phyloP scores from a whole-genome alignment of 2,797 vertebrate genomes.

The Lagodon rhomboides region DNA sequence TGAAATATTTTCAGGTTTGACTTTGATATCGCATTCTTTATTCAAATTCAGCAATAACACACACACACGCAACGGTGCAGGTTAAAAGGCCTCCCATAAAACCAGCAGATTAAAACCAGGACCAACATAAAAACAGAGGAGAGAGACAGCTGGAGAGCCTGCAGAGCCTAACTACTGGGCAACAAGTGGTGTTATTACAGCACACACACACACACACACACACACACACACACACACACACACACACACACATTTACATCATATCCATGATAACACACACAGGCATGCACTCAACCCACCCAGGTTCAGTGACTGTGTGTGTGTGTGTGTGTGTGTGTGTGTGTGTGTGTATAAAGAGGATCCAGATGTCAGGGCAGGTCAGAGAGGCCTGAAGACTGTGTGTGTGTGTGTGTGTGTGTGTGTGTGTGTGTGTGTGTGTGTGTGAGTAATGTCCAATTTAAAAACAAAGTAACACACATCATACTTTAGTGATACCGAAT shows the following conservation, averaged over 20 bases:
- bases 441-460: too few species aligned
- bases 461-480: too few species aligned
- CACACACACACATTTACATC: conserved; percentile 1
- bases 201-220: conserved; percentile 12
- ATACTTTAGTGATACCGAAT: too few species aligned
- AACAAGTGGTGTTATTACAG: conserved; percentile 28
- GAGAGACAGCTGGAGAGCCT: conserved; percentile 42
- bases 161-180: conserved; percentile 62
- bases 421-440: neutral
- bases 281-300: conserved; percentile 27
- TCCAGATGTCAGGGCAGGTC: conserved; percentile 61
- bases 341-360: conserved; percentile 35
- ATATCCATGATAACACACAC: neutral
- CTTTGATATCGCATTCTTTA: neutral
- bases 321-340: conserved; percentile 17
- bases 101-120: conserved; percentile 57
- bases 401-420: neutral
- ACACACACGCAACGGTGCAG: conserved; percentile 8
- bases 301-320: neutral
- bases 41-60: neutral
- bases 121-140: conserved; percentile 25
- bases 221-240: conserved; percentile 5
- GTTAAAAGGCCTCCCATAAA: conserved; percentile 50
- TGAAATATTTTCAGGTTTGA: conserved; percentile 1
- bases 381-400: conserved; percentile 14